Conservation (phyloP, 2,113 vertebrate species). For the Glaucomys volans region DNA sequence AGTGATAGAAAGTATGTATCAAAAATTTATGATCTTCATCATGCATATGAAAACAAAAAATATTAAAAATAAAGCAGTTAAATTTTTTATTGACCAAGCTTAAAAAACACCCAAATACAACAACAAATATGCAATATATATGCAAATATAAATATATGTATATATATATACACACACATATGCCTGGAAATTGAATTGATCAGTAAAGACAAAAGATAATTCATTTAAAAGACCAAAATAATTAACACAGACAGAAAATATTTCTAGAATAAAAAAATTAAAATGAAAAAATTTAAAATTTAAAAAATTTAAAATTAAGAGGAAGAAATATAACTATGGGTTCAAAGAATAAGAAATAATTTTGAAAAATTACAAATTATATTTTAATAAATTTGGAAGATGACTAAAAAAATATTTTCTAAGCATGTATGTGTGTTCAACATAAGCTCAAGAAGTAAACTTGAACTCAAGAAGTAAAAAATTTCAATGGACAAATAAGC, state of each 20-base stretch:
- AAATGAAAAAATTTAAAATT: too few species aligned
- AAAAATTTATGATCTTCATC: neutral
- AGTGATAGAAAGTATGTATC: neutral
- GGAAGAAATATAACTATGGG: neutral
- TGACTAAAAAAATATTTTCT: neutral
- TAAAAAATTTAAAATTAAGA: neutral
- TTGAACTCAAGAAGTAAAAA: too few species aligned
- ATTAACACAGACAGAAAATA: neutral
- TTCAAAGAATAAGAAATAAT: neutral
- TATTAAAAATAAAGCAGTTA: neutral
- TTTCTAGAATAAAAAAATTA: neutral
- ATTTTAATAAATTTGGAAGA: neutral
- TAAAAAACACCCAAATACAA: neutral
- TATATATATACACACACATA: too few species aligned
- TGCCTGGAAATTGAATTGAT: too few species aligned
- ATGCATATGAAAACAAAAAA: neutral
- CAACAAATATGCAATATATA: too few species aligned
- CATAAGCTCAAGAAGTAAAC: too few species aligned
- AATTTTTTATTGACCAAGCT: neutral
- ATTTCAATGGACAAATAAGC: too few species aligned
- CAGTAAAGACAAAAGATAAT: too few species aligned
- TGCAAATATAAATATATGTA: too few species aligned
- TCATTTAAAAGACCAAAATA: neutral
- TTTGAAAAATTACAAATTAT: neutral
- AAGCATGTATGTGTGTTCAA: neutral